phyloP scores from a whole-genome alignment of 2,888 invertebrate species.

The Cantharis rufa region DNA sequence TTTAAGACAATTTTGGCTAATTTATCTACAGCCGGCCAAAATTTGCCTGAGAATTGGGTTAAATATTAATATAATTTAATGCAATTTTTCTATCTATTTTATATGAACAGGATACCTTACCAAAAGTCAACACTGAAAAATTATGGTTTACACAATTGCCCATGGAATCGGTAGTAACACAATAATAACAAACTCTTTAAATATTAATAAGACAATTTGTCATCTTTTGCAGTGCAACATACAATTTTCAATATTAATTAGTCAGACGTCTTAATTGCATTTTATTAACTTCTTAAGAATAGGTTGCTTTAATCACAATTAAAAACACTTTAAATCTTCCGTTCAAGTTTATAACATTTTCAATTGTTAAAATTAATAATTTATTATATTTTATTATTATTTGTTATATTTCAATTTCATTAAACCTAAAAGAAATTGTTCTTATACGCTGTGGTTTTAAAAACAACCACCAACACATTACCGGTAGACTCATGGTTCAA shows the following conservation, averaged over 20 bases:
- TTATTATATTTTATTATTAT: too few species aligned
- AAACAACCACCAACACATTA: too few species aligned
- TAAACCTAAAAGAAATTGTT: too few species aligned
- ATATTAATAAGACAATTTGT: background rate
- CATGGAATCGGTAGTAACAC: background rate
- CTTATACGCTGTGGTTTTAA: too few species aligned
- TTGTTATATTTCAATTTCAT: too few species aligned
- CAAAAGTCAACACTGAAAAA: background rate
- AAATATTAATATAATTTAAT: background rate
- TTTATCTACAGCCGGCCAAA: slow-evolving; percentile 9
- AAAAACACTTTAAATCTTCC: background rate
- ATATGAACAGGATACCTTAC: background rate
- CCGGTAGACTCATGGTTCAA: too few species aligned
- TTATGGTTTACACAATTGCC: background rate
- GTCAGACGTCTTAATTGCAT: background rate
- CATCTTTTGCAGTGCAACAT: background rate
- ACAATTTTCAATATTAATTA: background rate
- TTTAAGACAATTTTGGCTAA: slow-evolving; percentile 22
- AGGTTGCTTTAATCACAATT: background rate
- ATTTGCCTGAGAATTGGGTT: slow-evolving; percentile 19
- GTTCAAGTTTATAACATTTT: background rate
- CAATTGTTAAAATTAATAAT: background rate
- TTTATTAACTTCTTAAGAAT: background rate
- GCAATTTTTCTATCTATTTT: background rate
- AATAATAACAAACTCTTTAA: background rate